Conservation (phyloP, 2,113 vertebrate genomes). For the Haliaeetus leucogaster region DNA sequence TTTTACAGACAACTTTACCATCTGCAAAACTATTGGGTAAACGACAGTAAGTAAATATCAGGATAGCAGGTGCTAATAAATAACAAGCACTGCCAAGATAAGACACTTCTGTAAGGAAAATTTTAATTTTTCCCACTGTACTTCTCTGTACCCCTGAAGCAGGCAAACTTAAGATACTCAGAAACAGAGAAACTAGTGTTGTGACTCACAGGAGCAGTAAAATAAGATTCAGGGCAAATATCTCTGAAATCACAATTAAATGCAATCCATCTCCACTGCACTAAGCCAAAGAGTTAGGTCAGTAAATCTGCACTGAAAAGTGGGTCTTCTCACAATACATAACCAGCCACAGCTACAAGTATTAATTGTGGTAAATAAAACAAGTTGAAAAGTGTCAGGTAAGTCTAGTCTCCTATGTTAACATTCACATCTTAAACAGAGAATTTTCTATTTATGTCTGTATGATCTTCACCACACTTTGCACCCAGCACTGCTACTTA, state of each 20-base stretch:
- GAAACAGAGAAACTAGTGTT: not conserved
- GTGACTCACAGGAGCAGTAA: not conserved
- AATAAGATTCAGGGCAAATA: not conserved
- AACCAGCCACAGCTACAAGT: not conserved
- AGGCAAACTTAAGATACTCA: not conserved
- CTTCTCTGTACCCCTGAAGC: not conserved
- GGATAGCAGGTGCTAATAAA: conserved; percentile 59
- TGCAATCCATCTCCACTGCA: not conserved
- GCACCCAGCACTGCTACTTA: not conserved
- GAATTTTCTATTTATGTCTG: not conserved
- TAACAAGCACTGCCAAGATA: not conserved
- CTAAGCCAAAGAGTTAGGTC: not conserved
- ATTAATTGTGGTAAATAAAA: not conserved
- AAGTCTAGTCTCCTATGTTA: not conserved
- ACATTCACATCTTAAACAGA: not conserved
- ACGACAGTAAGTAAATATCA: conserved; percentile 62
- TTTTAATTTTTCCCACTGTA: not conserved
- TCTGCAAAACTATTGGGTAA: conserved; percentile 55
- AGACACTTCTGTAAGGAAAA: not conserved
- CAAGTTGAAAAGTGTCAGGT: not conserved
- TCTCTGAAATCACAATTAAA: not conserved
- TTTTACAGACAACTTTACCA: conserved; percentile 40
- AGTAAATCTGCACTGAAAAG: not conserved
- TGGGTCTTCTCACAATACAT: not conserved
- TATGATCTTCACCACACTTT: not conserved